phyloP scores from a whole-genome alignment of 1,140 invertebrate genomes.

The Streblospio benedicti region DNA sequence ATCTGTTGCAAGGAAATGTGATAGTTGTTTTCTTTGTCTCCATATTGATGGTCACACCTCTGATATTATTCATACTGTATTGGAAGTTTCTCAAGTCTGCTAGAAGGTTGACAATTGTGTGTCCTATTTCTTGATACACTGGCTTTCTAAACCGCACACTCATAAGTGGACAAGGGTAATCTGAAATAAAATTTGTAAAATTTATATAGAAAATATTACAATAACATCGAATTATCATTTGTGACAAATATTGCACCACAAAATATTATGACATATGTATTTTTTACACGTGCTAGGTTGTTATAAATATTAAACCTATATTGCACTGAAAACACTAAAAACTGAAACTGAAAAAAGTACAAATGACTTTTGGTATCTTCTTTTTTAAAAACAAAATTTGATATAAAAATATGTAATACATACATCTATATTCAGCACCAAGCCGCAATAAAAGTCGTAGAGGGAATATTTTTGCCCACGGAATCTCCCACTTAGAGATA shows the following conservation, averaged over 20 bases:
- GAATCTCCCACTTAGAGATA: constrained; percentile 76
- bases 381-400: constrained; percentile 16
- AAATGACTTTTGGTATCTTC: too few species aligned
- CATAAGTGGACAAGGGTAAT: constrained; percentile 77
- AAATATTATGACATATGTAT: background rate
- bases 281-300: too few species aligned
- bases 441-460: constrained; percentile 67
- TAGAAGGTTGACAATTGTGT: constrained; percentile 81
- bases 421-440: constrained; percentile 72
- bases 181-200: constrained; percentile 26
- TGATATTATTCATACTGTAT: constrained; percentile 69
- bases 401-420: constrained; percentile 21
- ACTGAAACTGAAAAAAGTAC: too few species aligned
- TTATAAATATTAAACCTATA: too few species aligned
- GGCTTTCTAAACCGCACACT: constrained; percentile 70
- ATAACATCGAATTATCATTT: background rate
- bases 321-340: too few species aligned
- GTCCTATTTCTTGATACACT: constrained; percentile 78
- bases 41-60: constrained; percentile 73
- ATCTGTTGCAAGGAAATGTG: constrained; percentile 69
- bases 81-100: constrained; percentile 81
- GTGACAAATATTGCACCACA: background rate
- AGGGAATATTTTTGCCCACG: constrained; percentile 78
- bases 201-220: background rate
- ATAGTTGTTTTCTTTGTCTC: constrained; percentile 73